Evolutionary conservation across 2,113 vertebrate species (phyloP).

Genomic region (Lanius collurio): DNA sequence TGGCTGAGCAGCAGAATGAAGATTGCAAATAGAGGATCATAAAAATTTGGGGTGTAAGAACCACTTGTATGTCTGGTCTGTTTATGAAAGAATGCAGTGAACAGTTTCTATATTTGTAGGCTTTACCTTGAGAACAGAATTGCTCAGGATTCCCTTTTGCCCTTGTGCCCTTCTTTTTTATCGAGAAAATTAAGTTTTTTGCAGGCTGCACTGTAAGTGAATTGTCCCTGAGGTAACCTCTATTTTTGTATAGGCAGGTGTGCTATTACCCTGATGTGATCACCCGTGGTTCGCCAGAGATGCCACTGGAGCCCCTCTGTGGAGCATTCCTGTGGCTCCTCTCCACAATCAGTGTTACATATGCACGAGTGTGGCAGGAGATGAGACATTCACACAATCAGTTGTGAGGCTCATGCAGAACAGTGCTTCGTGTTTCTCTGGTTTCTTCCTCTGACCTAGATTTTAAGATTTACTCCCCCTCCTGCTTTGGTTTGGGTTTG

Average conservation of each 20-base stretch:
- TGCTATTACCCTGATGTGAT: background rate
- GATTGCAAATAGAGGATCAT: background rate
- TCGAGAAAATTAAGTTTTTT: background rate
- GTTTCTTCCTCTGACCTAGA: conserved; percentile 23
- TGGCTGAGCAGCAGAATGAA: conserved; percentile 31
- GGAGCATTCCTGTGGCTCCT: background rate
- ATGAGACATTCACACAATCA: background rate
- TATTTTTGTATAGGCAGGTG: background rate
- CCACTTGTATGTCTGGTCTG: background rate
- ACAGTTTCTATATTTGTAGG: background rate
- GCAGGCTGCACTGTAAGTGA: background rate
- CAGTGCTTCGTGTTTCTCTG: background rate
- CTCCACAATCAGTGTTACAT: background rate
- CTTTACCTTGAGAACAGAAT: background rate
- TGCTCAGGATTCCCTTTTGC: background rate
- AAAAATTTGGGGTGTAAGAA: conserved; percentile 16
- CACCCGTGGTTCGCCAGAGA: background rate
- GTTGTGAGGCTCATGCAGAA: background rate
- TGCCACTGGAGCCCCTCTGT: background rate
- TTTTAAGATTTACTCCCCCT: background rate
- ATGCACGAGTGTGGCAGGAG: background rate
- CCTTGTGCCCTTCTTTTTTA: background rate
- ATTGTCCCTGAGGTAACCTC: background rate
- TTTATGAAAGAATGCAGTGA: background rate
- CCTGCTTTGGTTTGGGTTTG: background rate